Evolutionary conservation across 1,140 invertebrate genomes (phyloP), one percentile per base, ranked within the genome.

Genomic region (Pseudomyrmex pallidus): DNA sequence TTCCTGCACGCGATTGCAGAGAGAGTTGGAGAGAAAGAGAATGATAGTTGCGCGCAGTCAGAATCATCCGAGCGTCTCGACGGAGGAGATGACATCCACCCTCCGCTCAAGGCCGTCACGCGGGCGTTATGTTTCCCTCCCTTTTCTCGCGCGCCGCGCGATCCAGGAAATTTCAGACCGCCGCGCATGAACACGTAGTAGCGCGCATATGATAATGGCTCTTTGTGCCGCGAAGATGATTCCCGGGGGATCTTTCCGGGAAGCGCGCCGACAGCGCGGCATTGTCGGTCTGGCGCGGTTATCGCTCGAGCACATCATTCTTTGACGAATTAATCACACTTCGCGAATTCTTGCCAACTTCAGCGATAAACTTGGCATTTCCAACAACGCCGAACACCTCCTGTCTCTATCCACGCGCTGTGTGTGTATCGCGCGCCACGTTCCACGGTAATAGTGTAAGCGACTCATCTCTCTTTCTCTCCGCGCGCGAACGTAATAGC

Each of bases 321-420:
- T 66, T 62, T 73, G 74, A 74, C 59, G 52, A 87, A 88, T 88
- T 83, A 87, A 87, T 74, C 59, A 66, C 66, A 62, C 46, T 22
- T 9, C 2, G 56, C 9, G 54, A 50, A 78, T 61, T 80, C 62
- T 56, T 17, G 63, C 25, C 7, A 73, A 77, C 50, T 59, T 66
- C 59, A 35, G 46, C 50, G 66, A 59, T 67, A 77, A 78, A 72
- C 66, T 72, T 72, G 1, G 54, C 44, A 57, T 66, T 63, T 76
- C 61, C 22, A 48, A 35, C 22, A 48, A 35, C 35, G 35, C 35
- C 44, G 7, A 20, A 59, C 44, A 67, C 35, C 22, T 5, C 5
- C 35, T n/a, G n/a, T 35, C 35, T 7, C 35, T n/a, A n/a, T 35
- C 5, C 5, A 35, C 35, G 35, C 5, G 20, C 20, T 22, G 20